phyloP scores from a whole-genome alignment of 2,113 vertebrate genomes.

The Nesoenas mayeri region DNA sequence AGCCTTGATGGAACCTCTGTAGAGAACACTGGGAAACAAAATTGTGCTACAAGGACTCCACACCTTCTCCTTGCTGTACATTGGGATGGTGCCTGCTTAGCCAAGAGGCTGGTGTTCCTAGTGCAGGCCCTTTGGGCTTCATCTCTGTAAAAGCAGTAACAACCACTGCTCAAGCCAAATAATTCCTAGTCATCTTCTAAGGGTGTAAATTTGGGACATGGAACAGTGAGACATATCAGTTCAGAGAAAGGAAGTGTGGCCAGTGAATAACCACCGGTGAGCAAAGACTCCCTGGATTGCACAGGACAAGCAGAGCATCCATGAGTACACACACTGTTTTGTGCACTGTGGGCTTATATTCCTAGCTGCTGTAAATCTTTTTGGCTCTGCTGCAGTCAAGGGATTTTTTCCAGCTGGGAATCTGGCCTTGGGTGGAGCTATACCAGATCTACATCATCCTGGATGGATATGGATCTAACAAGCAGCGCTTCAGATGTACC shows the following conservation, averaged over 20 bases:
- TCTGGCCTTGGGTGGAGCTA: background rate
- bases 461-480: background rate
- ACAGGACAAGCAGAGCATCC: background rate
- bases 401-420: background rate
- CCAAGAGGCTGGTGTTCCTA: background rate
- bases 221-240: accelerated
- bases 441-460: background rate
- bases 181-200: background rate
- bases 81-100: background rate
- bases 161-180: background rate
- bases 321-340: background rate
- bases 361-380: background rate
- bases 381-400: background rate
- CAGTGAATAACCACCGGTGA: background rate
- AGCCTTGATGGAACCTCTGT: background rate
- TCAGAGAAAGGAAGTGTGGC: background rate
- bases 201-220: accelerated
- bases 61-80: background rate
- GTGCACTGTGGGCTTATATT: background rate
- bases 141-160: background rate
- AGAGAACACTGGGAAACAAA: background rate
- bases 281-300: background rate
- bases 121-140: background rate
- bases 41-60: background rate
- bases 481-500: background rate